Percentiles rank a stretch among this genome's conserved stretches.
Evolutionary conservation across 2,888 invertebrate species (phyloP).

Genomic region (Torymus auratus): DNA sequence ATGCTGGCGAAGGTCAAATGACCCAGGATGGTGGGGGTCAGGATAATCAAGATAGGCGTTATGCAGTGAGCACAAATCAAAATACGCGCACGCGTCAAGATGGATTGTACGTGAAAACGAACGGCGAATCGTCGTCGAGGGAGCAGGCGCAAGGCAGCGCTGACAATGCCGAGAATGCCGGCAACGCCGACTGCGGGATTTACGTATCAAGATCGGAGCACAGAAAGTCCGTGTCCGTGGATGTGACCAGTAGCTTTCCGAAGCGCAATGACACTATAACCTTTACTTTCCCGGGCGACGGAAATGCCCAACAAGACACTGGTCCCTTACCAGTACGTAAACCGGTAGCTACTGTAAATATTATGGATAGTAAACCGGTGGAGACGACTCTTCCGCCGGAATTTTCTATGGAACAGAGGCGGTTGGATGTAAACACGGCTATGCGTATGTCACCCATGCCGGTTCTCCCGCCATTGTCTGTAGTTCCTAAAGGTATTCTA

Average conservation of each 20-base stretch:
- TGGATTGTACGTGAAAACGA: constrained; percentile 72
- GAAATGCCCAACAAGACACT: constrained; percentile 59
- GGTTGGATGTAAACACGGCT: constrained; percentile 64
- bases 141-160: constrained; percentile 63
- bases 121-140: constrained; percentile 67
- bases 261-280: constrained; percentile 73
- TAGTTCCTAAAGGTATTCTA: constrained; percentile 47
- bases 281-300: constrained; percentile 72
- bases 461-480: constrained; percentile 59
- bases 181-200: constrained; percentile 58
- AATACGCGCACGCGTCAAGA: constrained; percentile 73
- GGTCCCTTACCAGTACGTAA: constrained; percentile 66
- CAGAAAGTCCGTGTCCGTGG: constrained; percentile 71
- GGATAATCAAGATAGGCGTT: constrained; percentile 65
- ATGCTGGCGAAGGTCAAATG: background rate
- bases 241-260: constrained; percentile 70
- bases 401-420: constrained; percentile 69
- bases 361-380: constrained; percentile 66
- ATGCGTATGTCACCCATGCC: constrained; percentile 72
- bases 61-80: constrained; percentile 68
- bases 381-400: constrained; percentile 66
- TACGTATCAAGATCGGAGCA: constrained; percentile 72
- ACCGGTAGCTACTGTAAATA: constrained; percentile 58
- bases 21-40: constrained; percentile 45
- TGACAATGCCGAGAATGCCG: constrained; percentile 57